A percentile compares a stretch with the other conserved stretches of the same genome.
phyloP scores from a whole-genome alignment of 2,888 invertebrate genomes.

The Chrysina gloriosa region DNA sequence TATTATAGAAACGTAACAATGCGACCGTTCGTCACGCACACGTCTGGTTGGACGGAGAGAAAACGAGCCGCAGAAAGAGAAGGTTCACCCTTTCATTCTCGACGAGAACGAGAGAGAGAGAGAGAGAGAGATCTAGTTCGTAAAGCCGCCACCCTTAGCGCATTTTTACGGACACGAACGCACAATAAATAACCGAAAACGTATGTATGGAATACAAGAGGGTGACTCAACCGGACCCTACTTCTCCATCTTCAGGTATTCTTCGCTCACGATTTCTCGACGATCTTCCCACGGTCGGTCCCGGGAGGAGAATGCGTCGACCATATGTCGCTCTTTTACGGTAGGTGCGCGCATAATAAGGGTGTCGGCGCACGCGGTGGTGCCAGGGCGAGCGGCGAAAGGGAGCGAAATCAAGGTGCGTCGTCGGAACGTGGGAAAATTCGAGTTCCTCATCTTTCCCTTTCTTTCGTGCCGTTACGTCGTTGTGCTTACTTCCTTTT shows the following conservation, averaged over 20 bases:
- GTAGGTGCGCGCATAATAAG: conserved; percentile 3
- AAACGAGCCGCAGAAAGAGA: not conserved
- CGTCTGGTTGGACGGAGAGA: not conserved
- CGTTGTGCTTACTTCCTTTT: no score
- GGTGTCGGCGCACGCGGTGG: no score
- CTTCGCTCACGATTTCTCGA: conserved; percentile 25
- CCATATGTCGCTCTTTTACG: conserved; percentile 43
- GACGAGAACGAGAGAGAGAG: no score
- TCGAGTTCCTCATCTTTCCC: no score
- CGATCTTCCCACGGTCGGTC: conserved; percentile 34
- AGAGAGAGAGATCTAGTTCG: no score
- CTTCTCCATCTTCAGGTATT: conserved; percentile 17
- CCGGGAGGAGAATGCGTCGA: conserved; percentile 37
- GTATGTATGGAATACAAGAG: not conserved
- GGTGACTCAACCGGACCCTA: conserved; percentile 9
- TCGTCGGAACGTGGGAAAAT: no score
- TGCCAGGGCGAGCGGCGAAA: no score
- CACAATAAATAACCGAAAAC: no score
- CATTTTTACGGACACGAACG: no score
- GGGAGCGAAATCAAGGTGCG: no score
- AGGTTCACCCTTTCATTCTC: not conserved
- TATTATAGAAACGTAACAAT: not conserved
- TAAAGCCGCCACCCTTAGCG: no score
- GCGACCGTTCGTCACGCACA: conserved; percentile 22
- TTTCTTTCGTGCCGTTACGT: no score